Percentiles rank a stretch among this genome's conserved stretches.
Evolutionary conservation across 2,888 invertebrate genomes (phyloP).

Genomic region (Drymonia ruficornis): DNA sequence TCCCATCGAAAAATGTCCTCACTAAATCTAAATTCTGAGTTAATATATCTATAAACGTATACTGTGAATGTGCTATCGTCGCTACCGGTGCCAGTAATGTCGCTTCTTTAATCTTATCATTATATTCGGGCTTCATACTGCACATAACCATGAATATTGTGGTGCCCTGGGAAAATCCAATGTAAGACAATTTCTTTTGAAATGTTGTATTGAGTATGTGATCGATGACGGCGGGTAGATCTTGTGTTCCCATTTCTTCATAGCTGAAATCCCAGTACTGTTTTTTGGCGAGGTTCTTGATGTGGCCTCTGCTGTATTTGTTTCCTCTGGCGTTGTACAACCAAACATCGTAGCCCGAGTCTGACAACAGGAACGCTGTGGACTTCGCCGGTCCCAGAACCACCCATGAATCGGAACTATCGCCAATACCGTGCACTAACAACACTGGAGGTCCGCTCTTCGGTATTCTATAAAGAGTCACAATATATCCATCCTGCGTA

Average conservation of each 20-base stretch:
- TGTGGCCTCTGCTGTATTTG: conserved; percentile 67
- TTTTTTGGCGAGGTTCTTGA: conserved; percentile 48
- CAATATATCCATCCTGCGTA: conserved; percentile 67
- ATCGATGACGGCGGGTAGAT: conserved; percentile 69
- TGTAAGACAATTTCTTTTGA: conserved; percentile 57
- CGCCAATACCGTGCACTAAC: conserved; percentile 69
- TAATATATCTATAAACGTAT: conserved; percentile 58
- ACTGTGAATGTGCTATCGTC: conserved; percentile 54
- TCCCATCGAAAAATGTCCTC: conserved; percentile 41
- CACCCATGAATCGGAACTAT: conserved; percentile 75
- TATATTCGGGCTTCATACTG: conserved; percentile 65
- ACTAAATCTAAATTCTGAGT: conserved; percentile 48
- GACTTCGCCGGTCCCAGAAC: conserved; percentile 65
- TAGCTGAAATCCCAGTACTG: conserved; percentile 72
- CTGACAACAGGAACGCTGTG: conserved; percentile 61
- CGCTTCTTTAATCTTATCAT: conserved; percentile 67
- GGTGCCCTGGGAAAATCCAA: conserved; percentile 76
- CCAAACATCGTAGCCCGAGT: conserved; percentile 72
- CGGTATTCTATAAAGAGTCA: conserved; percentile 63
- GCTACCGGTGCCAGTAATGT: conserved; percentile 71
- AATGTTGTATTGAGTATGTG: conserved; percentile 56
- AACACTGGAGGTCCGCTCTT: conserved; percentile 65
- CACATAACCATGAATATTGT: conserved; percentile 71
- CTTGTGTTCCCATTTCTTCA: conserved; percentile 73
- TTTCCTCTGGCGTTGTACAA: conserved; percentile 71